A percentile compares a stretch with the other conserved stretches of the same genome.
Conservation (phyloP, 2,888 invertebrate species). For the Cephus runcator region DNA sequence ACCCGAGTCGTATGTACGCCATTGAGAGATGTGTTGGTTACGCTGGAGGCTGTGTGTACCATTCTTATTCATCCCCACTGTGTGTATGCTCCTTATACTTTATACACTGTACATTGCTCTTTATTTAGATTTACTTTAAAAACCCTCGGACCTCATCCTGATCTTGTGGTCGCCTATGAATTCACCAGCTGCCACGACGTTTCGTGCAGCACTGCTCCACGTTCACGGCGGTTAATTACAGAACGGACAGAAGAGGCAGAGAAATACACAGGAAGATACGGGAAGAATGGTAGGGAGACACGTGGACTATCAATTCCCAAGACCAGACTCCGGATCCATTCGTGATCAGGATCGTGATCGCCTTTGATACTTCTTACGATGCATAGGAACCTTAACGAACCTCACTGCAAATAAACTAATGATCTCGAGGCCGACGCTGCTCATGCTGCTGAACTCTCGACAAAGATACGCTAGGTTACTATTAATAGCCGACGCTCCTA, state of each 20-base stretch:
- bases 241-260: not conserved
- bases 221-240: not conserved
- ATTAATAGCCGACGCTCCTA: conserved; percentile 59
- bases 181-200: not conserved
- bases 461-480: conserved; percentile 52
- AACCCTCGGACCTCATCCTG: conserved; percentile 37
- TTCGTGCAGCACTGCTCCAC: not conserved
- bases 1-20: conserved; percentile 34
- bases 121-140: conserved; percentile 49
- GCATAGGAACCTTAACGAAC: conserved; percentile 15
- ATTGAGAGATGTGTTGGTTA: conserved; percentile 42
- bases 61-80: conserved; percentile 30
- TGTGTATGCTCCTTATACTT: conserved; percentile 20
- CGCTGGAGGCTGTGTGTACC: conserved; percentile 31
- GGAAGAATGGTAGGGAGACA: conserved; percentile 6
- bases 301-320: not conserved
- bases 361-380: conserved; percentile 16
- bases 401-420: conserved; percentile 33
- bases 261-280: conserved; percentile 16
- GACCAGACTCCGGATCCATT: not conserved
- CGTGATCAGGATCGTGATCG: conserved; percentile 12
- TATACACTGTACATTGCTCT: conserved; percentile 27
- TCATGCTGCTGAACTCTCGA: conserved; percentile 35
- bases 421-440: conserved; percentile 6
- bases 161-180: conserved; percentile 18